A percentile compares a stretch with the other conserved stretches of the same genome.
Conservation (phyloP, 2,113 vertebrate species). For the Coptodon rendalli region DNA sequence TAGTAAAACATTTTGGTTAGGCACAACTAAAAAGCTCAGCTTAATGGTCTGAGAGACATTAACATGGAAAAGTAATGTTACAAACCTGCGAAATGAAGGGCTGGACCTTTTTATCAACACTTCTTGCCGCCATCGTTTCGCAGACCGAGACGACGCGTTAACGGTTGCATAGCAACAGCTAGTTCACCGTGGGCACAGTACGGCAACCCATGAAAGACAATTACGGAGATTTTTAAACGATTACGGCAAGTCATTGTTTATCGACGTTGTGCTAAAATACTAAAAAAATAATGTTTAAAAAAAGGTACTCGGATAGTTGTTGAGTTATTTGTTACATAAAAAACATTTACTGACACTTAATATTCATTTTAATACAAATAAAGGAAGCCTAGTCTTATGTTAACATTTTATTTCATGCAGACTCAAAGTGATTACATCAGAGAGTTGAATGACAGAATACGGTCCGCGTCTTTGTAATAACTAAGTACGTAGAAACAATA, state of each 20-base stretch:
- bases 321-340: background rate
- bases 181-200: background rate
- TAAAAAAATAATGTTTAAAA: background rate
- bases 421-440: background rate
- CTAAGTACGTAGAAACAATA: background rate
- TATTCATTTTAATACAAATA: background rate
- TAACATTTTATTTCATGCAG: background rate
- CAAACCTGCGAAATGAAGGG: constrained; percentile 2
- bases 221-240: background rate
- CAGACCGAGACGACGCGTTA: background rate
- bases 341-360: background rate
- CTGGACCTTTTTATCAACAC: background rate
- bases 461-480: background rate
- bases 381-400: background rate
- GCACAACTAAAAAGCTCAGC: background rate
- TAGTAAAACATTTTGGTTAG: background rate
- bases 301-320: background rate
- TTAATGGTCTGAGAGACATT: background rate
- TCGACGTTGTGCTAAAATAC: background rate
- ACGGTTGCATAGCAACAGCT: constrained; percentile 60
- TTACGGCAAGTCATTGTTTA: background rate
- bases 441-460: background rate
- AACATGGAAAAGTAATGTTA: background rate
- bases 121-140: constrained; percentile 57
- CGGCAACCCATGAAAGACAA: background rate